Evolutionary conservation across 2,888 invertebrate species (phyloP).

Genomic region (Oegoconia quadripuncta): DNA sequence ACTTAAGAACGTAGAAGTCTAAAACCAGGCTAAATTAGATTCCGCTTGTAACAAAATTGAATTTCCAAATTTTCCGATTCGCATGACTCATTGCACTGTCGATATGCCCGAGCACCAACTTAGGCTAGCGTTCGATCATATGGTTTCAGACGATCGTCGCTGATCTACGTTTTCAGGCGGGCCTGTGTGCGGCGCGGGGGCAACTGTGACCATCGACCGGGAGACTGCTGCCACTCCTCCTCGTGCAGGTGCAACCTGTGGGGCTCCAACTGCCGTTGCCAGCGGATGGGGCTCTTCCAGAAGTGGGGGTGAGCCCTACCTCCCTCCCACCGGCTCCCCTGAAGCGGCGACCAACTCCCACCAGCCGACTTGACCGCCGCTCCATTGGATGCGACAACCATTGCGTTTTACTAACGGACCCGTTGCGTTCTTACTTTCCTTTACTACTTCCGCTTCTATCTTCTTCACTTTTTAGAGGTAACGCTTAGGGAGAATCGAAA

Average conservation of each 20-base stretch:
- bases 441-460: conserved; percentile 28
- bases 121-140: conserved; percentile 74
- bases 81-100: conserved; percentile 9
- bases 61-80: background rate
- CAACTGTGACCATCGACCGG: conserved; percentile 90
- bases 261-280: conserved; percentile 93
- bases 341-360: conserved; percentile 60
- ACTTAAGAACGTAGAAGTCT: too few relatives aligned
- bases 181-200: conserved; percentile 89
- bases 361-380: conserved; percentile 69
- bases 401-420: conserved; percentile 59
- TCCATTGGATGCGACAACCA: conserved; percentile 61
- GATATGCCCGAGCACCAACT: conserved; percentile 45
- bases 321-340: conserved; percentile 34
- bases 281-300: conserved; percentile 92
- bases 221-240: conserved; percentile 91
- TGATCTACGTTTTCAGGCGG: conserved; percentile 92
- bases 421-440: conserved; percentile 50
- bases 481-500: conserved; percentile 49
- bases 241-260: conserved; percentile 93
- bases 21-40: too few relatives aligned
- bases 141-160: conserved; percentile 89
- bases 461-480: conserved; percentile 13
- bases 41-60: too few relatives aligned
- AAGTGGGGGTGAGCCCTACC: conserved; percentile 83